These are phyloP conservation scores for Nomada ferruginata DNA, from an alignment of 2,888 invertebrate species.

Conservation along the genomic window DNA sequence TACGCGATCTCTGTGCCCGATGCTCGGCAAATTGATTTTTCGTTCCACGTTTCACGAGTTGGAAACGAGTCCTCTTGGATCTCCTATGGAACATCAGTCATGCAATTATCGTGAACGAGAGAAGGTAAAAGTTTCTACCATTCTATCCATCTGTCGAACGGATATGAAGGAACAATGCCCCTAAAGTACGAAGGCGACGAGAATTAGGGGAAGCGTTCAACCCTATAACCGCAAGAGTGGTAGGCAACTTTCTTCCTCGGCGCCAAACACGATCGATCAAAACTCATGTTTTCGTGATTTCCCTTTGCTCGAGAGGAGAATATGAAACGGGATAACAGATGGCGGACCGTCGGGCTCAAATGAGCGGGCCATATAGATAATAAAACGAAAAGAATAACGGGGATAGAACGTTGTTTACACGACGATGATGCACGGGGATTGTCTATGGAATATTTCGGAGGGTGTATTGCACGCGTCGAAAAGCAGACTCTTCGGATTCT, in stretches of 20 bases:
- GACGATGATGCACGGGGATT: constrained; percentile 6
- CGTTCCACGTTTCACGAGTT: constrained; percentile 6
- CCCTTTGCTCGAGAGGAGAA: constrained; percentile 1
- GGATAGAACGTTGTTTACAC: constrained; percentile 51
- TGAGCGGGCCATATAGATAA: constrained; percentile 11
- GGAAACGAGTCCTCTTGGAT: constrained; percentile 3
- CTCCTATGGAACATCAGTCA: not conserved
- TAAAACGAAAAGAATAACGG: constrained; percentile 27
- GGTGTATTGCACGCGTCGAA: not conserved
- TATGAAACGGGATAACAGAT: constrained; percentile 47
- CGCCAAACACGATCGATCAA: constrained; percentile 48
- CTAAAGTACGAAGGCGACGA: not conserved
- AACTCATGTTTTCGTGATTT: constrained; percentile 48
- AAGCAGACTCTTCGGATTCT: not conserved
- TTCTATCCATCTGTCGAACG: not conserved
- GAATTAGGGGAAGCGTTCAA: constrained; percentile 14
- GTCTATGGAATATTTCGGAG: not conserved
- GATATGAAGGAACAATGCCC: not conserved
- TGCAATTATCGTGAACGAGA: not conserved
- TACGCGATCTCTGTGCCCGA: constrained; percentile 17
- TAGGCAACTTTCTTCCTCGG: constrained; percentile 1
- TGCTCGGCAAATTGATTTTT: constrained; percentile 36
- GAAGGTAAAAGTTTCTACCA: too few species aligned
- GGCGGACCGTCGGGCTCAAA: constrained; percentile 32
- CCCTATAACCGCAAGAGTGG: constrained; percentile 2